Base-by-base conservation (phyloP, 2,797 vertebrate genomes). In the Pipistrellus pygmaeus region DNA sequence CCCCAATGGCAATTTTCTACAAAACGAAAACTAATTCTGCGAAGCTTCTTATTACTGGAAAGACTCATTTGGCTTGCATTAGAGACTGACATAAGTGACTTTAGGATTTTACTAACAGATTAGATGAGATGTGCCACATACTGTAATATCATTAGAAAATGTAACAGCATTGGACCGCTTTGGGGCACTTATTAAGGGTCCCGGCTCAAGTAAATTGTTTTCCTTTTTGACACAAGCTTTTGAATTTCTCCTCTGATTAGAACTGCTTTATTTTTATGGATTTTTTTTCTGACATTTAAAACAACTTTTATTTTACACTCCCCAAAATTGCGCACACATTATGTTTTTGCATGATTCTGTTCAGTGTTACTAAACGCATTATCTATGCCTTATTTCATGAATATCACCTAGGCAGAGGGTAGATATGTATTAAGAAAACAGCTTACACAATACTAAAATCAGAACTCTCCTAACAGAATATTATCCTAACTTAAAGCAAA, bases 21-120 rank as follows among this genome's bases (percentile, higher is more conserved):
- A 99, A 98, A 99, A 99, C 98, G 99, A 99, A 99, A 99, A 99
- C 99, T 99, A 99, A 99, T 99, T 99, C 99, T 99, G 99, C 93
- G 99, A 99, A 99, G 99, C 99, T 99, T 99, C 99, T 99, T 99
- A 99, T 99, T 99, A 99, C 99, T 98, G 98, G 98, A 98, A 98
- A 98, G 98, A 98, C 99, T 99, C 99, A 99, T 99, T 99, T 99
- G 99, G 99, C 99, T 99, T 99, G 99, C 99, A 99, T 99, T 99
- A 99, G 99, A 99, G 98, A 98, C 98, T 98, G 99, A 99, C 99
- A 99, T 99, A 99, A 99, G 98, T 99, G 99, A 99, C 99, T 99
- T 99, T 99, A 99, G 99, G 99, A 99, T 99, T 99, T 99, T 99
- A 98, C 98, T 99, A 99, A 98, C 99, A 99, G 99, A 99, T 99